phyloP scores from a whole-genome alignment of 2,113 vertebrate species.

The Empidonax alnorum region DNA sequence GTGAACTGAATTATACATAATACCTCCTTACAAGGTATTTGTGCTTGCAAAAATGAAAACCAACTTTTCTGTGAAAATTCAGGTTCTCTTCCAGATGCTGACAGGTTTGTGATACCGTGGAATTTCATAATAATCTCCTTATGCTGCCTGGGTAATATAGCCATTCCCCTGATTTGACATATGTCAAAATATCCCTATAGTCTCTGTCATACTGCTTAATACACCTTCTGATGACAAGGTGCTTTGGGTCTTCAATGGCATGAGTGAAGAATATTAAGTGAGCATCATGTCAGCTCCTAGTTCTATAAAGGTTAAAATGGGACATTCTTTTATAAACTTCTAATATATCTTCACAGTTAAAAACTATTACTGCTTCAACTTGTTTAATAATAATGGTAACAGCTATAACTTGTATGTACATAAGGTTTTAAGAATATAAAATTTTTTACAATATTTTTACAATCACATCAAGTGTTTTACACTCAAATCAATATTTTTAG shows the following conservation, averaged over 20 bases:
- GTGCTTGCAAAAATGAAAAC: not conserved
- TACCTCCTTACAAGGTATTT: not conserved
- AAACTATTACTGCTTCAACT: not conserved
- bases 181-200: conserved; percentile 62
- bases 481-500: not conserved
- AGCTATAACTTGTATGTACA: not conserved
- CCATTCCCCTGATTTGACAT: conserved; percentile 44
- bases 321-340: not conserved
- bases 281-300: not conserved
- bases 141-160: conserved; percentile 31
- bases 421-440: not conserved
- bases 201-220: conserved; percentile 39
- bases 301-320: not conserved
- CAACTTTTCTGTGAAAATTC: not conserved
- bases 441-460: not conserved
- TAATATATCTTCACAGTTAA: not conserved
- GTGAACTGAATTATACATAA: not conserved
- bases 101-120: not conserved
- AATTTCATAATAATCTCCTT: conserved; percentile 42
- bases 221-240: conserved; percentile 13
- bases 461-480: not conserved
- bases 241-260: not conserved
- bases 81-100: not conserved
- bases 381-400: not conserved
- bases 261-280: conserved; percentile 38